Evolutionary conservation across 1,140 invertebrate genomes (phyloP), one percentile per base, ranked within the genome.

Genomic region (Drosophila ficusphila): DNA sequence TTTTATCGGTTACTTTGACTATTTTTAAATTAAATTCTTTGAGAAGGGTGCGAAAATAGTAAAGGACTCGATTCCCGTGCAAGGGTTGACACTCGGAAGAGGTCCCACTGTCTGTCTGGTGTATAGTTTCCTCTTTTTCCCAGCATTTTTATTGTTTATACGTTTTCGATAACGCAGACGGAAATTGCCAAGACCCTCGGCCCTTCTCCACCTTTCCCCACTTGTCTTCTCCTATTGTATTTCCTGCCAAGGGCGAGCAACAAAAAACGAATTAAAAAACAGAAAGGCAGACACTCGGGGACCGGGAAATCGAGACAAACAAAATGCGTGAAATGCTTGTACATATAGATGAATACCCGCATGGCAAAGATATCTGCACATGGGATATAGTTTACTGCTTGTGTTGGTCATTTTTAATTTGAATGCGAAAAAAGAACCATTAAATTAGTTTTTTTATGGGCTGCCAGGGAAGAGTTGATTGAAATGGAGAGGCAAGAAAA

Each of bases 141-240:
- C 47, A 33, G 19, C 38, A 31, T 38, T 61, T 86, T 85, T 85
- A 85, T 86, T 85, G 79, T 85, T 85, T 85, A 85, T 85, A 68
- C 79, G 81, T 79, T 85, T 85, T 86, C 81, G 79, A 85, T 85
- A 79, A 79, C 71, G 71, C 76, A 79, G 68, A 85, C 79, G 79
- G 79, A 85, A 85, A 85, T 86, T 85, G 79, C 79, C 61, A 85
- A 72, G 67, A 48, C 44, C 38, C 58, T 41, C 58, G 23, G 27
- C 1, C 19, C 60, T 18, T 9, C 29, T 21, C 34, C 58, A 31
- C 44, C 60, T 67, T 64, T 16, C 42, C 25, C 31, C 41, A 31
- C 42, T 65, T 67, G 58, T 67, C 34, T 57, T 58, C 54, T 71
- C 54, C 51, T 76, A 61, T 81, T 82, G 67, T 76, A 48, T 76